Conservation (phyloP, 1,140 invertebrate species). For the Conus ventricosus region DNA sequence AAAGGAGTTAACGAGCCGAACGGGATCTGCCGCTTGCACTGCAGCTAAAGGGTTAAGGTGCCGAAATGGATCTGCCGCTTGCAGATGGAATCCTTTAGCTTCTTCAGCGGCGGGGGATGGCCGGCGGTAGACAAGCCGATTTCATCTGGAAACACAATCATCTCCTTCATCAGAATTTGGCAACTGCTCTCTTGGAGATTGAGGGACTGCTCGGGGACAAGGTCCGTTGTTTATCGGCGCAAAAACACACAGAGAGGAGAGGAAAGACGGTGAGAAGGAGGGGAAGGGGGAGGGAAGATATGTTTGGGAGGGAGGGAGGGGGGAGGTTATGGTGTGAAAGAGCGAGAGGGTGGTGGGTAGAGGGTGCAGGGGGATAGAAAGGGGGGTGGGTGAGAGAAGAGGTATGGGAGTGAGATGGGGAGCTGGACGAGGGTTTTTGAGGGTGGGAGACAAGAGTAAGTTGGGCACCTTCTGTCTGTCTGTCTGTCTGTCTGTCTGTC, state of each 20-base stretch:
- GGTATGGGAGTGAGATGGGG: too few species aligned
- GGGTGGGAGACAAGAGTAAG: too few species aligned
- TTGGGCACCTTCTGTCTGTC: not conserved
- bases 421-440: too few species aligned
- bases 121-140: not conserved
- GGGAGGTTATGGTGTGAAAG: not conserved
- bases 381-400: not conserved
- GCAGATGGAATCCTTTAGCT: too few species aligned
- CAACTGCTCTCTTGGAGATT: not conserved
- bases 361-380: too few species aligned
- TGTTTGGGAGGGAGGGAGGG: not conserved
- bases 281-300: not conserved
- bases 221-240: too few species aligned
- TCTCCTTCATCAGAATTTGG: not conserved
- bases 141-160: constrained; percentile 2
- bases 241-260: not conserved
- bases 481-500: not conserved
- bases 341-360: not conserved
- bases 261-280: not conserved
- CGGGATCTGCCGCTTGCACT: too few species aligned
- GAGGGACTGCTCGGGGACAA: not conserved
- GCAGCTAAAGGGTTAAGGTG: too few species aligned
- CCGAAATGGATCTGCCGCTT: too few species aligned
- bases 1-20: too few species aligned
- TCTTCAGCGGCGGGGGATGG: too few species aligned